Percentiles rank a stretch among this genome's conserved stretches.
These are phyloP conservation scores for Eretmochelys imbricata DNA, from an alignment of 2,113 vertebrate genomes.

Conservation along the genomic window DNA sequence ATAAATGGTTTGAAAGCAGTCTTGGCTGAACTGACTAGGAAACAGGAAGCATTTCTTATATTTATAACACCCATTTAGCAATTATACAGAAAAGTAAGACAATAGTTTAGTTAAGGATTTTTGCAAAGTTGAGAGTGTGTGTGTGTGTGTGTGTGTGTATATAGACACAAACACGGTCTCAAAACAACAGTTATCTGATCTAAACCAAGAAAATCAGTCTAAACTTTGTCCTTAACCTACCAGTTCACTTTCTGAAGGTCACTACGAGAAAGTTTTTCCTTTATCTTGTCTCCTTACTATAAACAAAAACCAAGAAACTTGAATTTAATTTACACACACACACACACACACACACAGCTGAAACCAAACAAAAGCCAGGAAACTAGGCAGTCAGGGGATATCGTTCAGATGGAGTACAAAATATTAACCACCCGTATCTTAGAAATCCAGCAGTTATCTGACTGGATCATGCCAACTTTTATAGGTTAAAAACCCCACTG, in stretches of 20 bases:
- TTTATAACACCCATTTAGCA: slow-evolving; percentile 61
- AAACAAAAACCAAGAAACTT: slow-evolving; percentile 1
- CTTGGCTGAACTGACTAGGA: slow-evolving; percentile 73
- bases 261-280: not conserved
- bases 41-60: slow-evolving; percentile 72
- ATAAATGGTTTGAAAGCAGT: slow-evolving; percentile 53
- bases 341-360: not conserved
- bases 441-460: not conserved
- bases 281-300: slow-evolving; percentile 19
- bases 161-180: slow-evolving; percentile 58
- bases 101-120: slow-evolving; percentile 26
- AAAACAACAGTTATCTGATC: slow-evolving; percentile 22
- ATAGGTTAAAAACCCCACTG: not conserved
- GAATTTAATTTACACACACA: not conserved
- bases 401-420: not conserved
- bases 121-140: slow-evolving; percentile 68
- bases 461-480: accelerated
- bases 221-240: slow-evolving; percentile 35
- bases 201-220: slow-evolving; percentile 38
- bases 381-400: slow-evolving; percentile 6
- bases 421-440: slow-evolving; percentile 19
- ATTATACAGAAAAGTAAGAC: no score
- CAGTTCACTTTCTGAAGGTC: slow-evolving; percentile 38
- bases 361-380: slow-evolving; percentile 45
- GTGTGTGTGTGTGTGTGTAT: slow-evolving; percentile 67